Percentiles rank a stretch among this genome's conserved stretches.
phyloP scores from a whole-genome alignment of 2,113 vertebrate genomes.

The Sinocyclocheilus rhinocerous region DNA sequence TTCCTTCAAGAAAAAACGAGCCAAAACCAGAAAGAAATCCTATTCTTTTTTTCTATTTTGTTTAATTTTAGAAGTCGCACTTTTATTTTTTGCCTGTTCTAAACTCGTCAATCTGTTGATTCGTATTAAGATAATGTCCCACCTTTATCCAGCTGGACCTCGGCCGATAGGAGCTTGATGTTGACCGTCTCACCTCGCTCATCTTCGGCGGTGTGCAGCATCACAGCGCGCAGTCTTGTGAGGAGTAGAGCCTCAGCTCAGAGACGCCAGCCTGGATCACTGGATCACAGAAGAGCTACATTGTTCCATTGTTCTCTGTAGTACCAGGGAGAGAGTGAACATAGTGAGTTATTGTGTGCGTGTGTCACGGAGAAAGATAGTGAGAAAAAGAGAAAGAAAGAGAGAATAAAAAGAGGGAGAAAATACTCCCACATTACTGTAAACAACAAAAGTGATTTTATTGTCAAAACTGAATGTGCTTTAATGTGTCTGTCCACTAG shows the following conservation, averaged over 20 bases:
- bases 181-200: slow-evolving; percentile 65
- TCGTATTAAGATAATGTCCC: slow-evolving; percentile 26
- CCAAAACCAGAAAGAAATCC: neutral
- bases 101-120: slow-evolving; percentile 21
- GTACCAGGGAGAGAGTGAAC: slow-evolving; percentile 67
- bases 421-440: slow-evolving; percentile 46
- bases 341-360: slow-evolving; percentile 46
- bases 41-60: neutral
- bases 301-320: slow-evolving; percentile 67
- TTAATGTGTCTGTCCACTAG: slow-evolving; percentile 40
- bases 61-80: too few relatives aligned
- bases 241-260: slow-evolving; percentile 46
- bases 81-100: neutral
- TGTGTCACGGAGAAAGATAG: slow-evolving; percentile 37
- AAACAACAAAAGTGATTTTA: slow-evolving; percentile 47
- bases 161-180: slow-evolving; percentile 62
- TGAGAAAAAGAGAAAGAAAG: slow-evolving; percentile 24
- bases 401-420: neutral
- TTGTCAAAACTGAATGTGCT: neutral
- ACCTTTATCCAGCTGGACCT: slow-evolving; percentile 66
- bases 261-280: slow-evolving; percentile 36
- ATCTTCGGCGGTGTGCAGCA: slow-evolving; percentile 64
- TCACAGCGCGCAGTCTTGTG: slow-evolving; percentile 53
- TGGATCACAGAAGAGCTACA: slow-evolving; percentile 50
- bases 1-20: neutral